These are phyloP conservation scores for Lacerta agilis DNA, from an alignment of 2,797 vertebrate species.

Conservation along the genomic window DNA sequence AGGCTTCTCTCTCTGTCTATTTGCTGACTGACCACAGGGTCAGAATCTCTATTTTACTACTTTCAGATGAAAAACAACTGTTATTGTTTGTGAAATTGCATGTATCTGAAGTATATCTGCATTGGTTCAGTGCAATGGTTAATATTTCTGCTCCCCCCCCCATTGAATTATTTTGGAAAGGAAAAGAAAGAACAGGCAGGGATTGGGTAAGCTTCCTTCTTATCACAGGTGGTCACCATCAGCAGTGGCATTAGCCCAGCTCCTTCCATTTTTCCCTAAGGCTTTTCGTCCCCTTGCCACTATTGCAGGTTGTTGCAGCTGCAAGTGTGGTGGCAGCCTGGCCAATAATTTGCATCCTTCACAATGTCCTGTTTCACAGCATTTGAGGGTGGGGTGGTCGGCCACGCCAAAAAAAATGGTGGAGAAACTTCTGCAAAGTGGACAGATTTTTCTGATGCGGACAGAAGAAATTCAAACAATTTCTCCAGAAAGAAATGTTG, in stretches of 20 bases:
- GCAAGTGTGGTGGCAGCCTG: no score
- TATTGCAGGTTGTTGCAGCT: no score
- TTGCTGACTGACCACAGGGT: neutral
- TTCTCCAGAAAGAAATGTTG: no score
- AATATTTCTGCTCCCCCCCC: neutral
- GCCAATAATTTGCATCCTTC: no score
- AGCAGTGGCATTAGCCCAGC: neutral
- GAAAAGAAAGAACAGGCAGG: neutral
- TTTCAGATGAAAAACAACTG: neutral
- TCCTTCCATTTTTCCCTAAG: neutral
- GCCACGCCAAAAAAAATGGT: no score
- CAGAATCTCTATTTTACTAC: neutral
- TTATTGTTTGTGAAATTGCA: neutral
- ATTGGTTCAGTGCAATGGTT: neutral
- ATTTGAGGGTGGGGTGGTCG: no score
- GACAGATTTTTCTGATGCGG: no score
- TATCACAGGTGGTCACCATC: neutral
- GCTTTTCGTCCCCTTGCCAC: neutral
- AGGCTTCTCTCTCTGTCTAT: neutral
- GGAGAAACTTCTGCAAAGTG: no score
- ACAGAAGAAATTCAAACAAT: no score
- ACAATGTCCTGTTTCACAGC: no score
- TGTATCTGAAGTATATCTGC: neutral
- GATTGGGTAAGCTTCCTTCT: neutral
- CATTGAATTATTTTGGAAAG: neutral